Evolutionary conservation across 2,113 vertebrate genomes (phyloP).

Genomic region (Spea multiplicata): DNA sequence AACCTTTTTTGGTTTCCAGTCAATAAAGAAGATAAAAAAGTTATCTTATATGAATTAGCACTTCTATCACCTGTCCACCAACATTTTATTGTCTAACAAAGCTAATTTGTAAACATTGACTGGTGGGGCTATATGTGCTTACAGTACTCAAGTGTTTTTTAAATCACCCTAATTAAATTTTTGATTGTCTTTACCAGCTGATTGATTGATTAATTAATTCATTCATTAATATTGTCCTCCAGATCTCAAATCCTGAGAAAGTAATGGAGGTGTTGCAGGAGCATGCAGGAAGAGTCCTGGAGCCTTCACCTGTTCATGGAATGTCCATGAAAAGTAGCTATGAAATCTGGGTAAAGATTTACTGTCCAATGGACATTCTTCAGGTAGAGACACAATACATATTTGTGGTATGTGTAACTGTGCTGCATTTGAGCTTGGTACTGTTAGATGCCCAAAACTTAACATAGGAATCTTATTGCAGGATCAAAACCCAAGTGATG

Average conservation of each 20-base stretch:
- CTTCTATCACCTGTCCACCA: no score
- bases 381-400: slow-evolving; percentile 54
- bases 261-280: slow-evolving; percentile 63
- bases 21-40: no score
- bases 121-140: no score
- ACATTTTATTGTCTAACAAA: no score
- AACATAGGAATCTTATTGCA: not conserved
- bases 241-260: slow-evolving; percentile 59
- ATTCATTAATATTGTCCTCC: not conserved
- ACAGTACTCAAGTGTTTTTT: no score
- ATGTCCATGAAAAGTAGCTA: slow-evolving; percentile 28
- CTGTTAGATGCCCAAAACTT: not conserved
- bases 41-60: no score
- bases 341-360: slow-evolving; percentile 63
- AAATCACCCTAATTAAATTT: no score
- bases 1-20: no score
- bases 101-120: no score
- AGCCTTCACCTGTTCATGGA: slow-evolving; percentile 1
- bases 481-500: slow-evolving; percentile 8
- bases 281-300: slow-evolving; percentile 8
- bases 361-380: slow-evolving; percentile 50
- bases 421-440: no score
- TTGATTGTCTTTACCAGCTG: no score
- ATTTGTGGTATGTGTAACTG: not conserved
- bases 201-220: not conserved